Conservation (phyloP, 2,888 invertebrate species). For the Lasioglossum zephyrum region DNA sequence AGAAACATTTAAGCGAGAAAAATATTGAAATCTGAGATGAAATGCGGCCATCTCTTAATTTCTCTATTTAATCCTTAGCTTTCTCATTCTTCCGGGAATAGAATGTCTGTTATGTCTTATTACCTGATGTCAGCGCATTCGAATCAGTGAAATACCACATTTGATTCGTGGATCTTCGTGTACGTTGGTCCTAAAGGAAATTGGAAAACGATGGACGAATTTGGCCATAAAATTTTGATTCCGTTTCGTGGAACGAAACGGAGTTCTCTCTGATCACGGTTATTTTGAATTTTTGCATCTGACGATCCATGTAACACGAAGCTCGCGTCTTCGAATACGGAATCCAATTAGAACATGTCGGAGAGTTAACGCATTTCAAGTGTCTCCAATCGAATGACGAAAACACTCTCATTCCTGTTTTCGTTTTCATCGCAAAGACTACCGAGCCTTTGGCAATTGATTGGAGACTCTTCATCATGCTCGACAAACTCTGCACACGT, state of each 20-base stretch:
- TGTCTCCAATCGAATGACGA: conserved; percentile 37
- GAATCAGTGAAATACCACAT: conserved; percentile 28
- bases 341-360: conserved; percentile 20
- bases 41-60: conserved; percentile 80
- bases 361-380: conserved; percentile 26
- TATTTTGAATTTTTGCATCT: conserved; percentile 23
- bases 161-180: conserved; percentile 21
- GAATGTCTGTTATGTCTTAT: conserved; percentile 64
- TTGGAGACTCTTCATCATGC: conserved; percentile 46
- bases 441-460: conserved; percentile 4
- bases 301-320: conserved; percentile 23
- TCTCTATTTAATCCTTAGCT: conserved; percentile 71
- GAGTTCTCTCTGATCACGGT: conserved; percentile 30
- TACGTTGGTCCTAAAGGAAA: conserved; percentile 13
- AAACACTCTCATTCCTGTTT: conserved; percentile 14
- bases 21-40: conserved; percentile 74
- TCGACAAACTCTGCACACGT: conserved; percentile 30
- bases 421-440: conserved; percentile 9
- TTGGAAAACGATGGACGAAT: background rate
- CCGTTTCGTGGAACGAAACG: conserved; percentile 52
- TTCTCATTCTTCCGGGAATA: conserved; percentile 66
- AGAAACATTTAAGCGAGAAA: conserved; percentile 52
- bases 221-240: conserved; percentile 23
- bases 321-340: conserved; percentile 30
- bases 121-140: conserved; percentile 54